Base-by-base conservation (phyloP, 2,888 invertebrate genomes). In the Hirtodrosophila trivittata region DNA sequence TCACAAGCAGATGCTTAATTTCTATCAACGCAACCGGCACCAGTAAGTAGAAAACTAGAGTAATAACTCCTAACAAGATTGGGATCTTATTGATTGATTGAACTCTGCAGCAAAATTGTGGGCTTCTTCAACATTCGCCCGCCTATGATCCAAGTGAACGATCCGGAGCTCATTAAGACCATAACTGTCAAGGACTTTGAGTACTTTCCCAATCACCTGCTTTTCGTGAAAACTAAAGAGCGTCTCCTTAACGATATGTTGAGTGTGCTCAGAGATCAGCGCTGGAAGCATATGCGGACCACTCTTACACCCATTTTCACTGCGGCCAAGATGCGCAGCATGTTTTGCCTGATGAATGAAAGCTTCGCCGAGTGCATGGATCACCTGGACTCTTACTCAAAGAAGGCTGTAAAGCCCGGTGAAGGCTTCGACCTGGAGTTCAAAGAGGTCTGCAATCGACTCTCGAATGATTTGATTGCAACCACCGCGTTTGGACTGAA, bases 251-350 rank as follows among this genome's bases (percentile, higher is more conserved):
- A 88, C 1, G 77, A 76, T 21, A 75, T 77, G 73, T 55, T 89
- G 9, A 67, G 60, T 10, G 21, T 65, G 0, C 55, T 89, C 56
- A 66, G 63, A 3, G 87, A 83, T 49, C 74, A 88, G 35, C 77
- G 80, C 28, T 89, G 89, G 89, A 77, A 77, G 16, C 84, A 90
- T 5, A 91, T 91, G 91, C 71, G 91, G 28, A 73, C 87, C 4
- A 90, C 90, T 0, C 58, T 91, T 1, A 92, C 92, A 37, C 92
- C 92, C 0, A 91, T 91, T 0, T 92, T 92, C 72, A 92, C 92
- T 9, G 91, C 92, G 43, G 91, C 91, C 37, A 92, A 92, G 84
- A 92, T 92, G 65, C 89, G 91, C 3, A 89, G 91, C 55, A 92
- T 92, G 89, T 86, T 85, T 35, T 47, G 70, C 7, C 32, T 89